phyloP scores from a whole-genome alignment of 2,797 vertebrate species.

The Molossus alvarezi region DNA sequence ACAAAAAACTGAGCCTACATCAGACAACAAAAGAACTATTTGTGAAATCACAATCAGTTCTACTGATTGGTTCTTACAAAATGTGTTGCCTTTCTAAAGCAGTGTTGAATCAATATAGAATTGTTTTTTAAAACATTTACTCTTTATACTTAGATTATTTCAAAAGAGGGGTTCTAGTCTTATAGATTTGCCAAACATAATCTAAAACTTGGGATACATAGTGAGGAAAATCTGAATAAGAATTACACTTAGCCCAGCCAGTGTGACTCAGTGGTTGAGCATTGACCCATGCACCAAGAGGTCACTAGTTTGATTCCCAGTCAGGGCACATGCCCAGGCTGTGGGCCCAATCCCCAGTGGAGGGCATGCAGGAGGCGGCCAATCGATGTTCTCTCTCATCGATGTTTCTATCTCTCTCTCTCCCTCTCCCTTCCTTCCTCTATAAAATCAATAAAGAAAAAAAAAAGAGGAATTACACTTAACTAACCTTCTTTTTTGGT shows the following conservation, averaged over 20 bases:
- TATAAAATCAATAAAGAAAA: too few species aligned
- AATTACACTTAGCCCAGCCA: neutral
- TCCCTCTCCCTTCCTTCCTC: too few species aligned
- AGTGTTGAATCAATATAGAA: neutral
- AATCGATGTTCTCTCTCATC: too few species aligned
- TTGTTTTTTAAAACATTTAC: neutral
- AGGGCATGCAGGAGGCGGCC: too few species aligned
- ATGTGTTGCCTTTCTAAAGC: neutral
- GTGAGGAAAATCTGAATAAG: neutral
- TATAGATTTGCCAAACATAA: neutral
- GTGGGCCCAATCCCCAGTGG: too few species aligned
- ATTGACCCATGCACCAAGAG: too few species aligned
- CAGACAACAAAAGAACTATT: neutral
- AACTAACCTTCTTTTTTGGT: too few species aligned
- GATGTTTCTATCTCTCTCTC: too few species aligned
- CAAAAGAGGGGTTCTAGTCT: neutral
- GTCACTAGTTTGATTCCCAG: too few species aligned
- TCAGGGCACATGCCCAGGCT: too few species aligned
- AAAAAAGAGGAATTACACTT: too few species aligned
- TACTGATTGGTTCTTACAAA: neutral
- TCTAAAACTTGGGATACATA: neutral
- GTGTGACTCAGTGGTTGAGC: too few species aligned
- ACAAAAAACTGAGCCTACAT: slow-evolving; percentile 40
- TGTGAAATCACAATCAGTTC: slow-evolving; percentile 4
- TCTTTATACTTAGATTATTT: slow-evolving; percentile 47